Base-by-base conservation (phyloP, 1,140 invertebrate species). In the Caenorhabditis briggsae region DNA sequence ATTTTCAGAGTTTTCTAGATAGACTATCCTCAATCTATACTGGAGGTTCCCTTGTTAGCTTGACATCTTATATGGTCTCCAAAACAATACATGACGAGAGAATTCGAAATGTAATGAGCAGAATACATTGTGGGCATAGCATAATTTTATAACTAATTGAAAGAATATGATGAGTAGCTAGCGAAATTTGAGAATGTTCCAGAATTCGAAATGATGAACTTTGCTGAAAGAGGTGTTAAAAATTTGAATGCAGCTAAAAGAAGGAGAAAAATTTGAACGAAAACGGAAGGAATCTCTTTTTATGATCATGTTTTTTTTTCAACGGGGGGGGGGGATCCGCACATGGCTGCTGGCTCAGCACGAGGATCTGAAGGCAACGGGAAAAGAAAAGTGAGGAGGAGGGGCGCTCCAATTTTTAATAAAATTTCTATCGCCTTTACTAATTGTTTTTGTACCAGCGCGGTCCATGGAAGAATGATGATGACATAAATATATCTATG, bases 341-440 rank as follows among this genome's bases (percentile, higher is more conserved):
- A 78, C 43, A 78, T 46, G 65, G 59, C 56, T 58, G 16, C 16
- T 58, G 33, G 33, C 56, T n/a, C 56, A 33, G 20, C 59, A 61
- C 59, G 59, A 61, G 59, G 23, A 33, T 43, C 9, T 43, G 33
- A 12, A 70, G 11, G 33, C 18, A 5, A 78, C 3, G 46, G 43
- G 16, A 70, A 18, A 20, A 78, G n/a, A 61, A 61, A 23, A 61
- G 6, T 8, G 23, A 78, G 11, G 46, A 23, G 46, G 33, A 78
- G 70, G 33, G 46, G 46, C 70, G 70, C 70, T 78, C 70, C 70
- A 48, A 78, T 43, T 78, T 78, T 78, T 78, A 78, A 78, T 78
- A 78, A 78, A 78, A 78, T 78, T 70, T 78, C 70, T 78, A 33
- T 33, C 70, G 18, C 70, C 46, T 50, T 50, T 53, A 11, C 70